Evolutionary conservation across 92 coral and sea anemone species (phyloP).

Genomic region (Pocillopora grandis): DNA sequence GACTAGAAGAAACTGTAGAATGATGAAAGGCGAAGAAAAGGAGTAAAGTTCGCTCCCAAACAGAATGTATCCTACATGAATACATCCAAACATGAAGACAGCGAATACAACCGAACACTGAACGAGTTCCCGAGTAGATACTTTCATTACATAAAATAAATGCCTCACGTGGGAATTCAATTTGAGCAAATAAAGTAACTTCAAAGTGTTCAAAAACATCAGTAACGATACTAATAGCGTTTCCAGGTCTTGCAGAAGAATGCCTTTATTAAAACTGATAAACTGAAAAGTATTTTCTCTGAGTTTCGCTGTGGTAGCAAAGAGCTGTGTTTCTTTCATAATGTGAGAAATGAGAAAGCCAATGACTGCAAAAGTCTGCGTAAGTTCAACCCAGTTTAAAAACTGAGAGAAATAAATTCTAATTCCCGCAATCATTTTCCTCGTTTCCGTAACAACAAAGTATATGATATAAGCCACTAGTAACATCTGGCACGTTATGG

Average conservation of each 20-base stretch:
- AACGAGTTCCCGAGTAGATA: constrained; percentile 12
- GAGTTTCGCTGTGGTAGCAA: constrained; percentile 28
- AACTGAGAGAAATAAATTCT: constrained; percentile 37
- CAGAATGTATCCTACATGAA: constrained; percentile 26
- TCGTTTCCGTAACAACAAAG: constrained; percentile 32
- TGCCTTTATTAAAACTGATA: constrained; percentile 45
- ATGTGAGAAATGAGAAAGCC: constrained; percentile 52
- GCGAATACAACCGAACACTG: constrained; percentile 17
- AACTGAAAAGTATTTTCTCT: constrained; percentile 30
- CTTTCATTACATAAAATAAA: constrained; percentile 18
- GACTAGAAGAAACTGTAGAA: not conserved
- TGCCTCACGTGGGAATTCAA: constrained; percentile 12
- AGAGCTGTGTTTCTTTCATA: constrained; percentile 43
- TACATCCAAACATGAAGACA: constrained; percentile 7
- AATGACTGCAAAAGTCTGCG: constrained; percentile 41
- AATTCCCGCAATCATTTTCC: constrained; percentile 23
- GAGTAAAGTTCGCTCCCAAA: not conserved
- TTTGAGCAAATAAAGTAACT: constrained; percentile 45
- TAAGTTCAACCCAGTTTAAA: constrained; percentile 47
- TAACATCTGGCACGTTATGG: constrained; percentile 42
- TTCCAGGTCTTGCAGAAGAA: constrained; percentile 35
- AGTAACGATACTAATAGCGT: constrained; percentile 37
- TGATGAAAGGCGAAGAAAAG: constrained; percentile 11
- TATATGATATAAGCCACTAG: constrained; percentile 44
- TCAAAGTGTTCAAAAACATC: constrained; percentile 61